These are phyloP conservation scores for Chiloscyllium punctatum DNA, from an alignment of 2,797 vertebrate species.

Conservation along the genomic window DNA sequence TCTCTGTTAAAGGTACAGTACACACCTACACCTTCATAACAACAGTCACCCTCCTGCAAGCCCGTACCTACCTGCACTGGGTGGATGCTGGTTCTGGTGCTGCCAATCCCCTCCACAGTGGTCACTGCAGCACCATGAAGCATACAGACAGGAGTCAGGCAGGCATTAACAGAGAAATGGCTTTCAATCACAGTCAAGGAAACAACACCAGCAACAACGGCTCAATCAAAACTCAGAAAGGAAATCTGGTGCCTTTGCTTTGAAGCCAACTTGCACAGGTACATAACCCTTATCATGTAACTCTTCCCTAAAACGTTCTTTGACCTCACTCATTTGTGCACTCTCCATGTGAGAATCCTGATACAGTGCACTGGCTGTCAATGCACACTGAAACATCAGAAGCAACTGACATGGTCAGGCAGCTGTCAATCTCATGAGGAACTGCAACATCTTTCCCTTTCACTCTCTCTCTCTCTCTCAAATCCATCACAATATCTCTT, in stretches of 20 bases:
- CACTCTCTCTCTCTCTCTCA: not conserved
- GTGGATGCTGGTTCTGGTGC: conserved; percentile 67
- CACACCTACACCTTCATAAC: no score
- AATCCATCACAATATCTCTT: not conserved
- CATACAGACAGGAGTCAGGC: conserved; percentile 70
- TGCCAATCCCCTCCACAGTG: conserved; percentile 76
- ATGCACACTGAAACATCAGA: not conserved
- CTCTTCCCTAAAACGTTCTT: not conserved
- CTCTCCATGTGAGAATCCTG: not conserved
- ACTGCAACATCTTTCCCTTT: not conserved
- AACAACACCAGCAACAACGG: not conserved
- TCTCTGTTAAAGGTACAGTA: no score
- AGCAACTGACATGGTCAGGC: not conserved
- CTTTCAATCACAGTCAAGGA: conserved; percentile 47
- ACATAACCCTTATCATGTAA: not conserved
- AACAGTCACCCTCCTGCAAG: not conserved
- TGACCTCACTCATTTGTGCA: not conserved
- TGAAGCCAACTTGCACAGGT: not conserved
- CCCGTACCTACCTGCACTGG: conserved; percentile 64
- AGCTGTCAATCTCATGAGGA: not conserved
- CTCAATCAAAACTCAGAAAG: not conserved
- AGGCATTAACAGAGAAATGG: conserved; percentile 64
- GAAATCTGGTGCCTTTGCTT: not conserved
- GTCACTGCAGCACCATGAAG: conserved; percentile 68
- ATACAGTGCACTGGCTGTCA: not conserved